Evolutionary conservation across 2,113 vertebrate genomes (phyloP).

Genomic region (Dendrocopos noguchii): DNA sequence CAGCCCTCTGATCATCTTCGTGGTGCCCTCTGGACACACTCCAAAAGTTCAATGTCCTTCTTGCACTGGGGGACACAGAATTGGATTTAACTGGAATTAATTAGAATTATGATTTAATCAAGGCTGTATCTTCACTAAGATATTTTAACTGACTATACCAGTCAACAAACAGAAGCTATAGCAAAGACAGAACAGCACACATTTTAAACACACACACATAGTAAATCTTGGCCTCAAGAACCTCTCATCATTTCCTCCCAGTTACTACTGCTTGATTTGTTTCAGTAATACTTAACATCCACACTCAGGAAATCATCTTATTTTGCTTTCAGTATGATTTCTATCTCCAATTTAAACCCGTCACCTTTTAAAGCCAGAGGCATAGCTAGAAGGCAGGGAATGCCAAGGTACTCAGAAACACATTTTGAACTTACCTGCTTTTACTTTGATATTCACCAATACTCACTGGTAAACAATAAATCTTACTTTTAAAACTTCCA

Average conservation of each 20-base stretch:
- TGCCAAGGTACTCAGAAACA: neutral
- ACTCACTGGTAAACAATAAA: neutral
- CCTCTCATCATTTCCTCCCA: neutral
- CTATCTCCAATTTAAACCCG: neutral
- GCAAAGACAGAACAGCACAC: neutral
- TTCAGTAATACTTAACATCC: rapidly evolving
- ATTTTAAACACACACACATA: neutral
- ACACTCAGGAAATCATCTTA: neutral
- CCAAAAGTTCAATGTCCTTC: too few relatives aligned
- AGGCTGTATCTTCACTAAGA: neutral
- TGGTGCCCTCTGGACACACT: too few relatives aligned
- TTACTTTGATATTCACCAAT: neutral
- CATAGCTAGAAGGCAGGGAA: neutral
- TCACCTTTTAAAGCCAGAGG: neutral
- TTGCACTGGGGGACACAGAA: too few relatives aligned
- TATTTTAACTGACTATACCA: neutral
- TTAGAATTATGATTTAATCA: neutral
- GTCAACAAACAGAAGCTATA: neutral
- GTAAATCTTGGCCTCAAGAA: neutral
- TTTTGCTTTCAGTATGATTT: neutral
- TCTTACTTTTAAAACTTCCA: neutral
- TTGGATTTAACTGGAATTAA: too few relatives aligned
- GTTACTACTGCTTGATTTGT: neutral
- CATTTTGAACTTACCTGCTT: neutral
- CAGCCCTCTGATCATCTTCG: too few relatives aligned